Evolutionary conservation across 2,797 vertebrate species (phyloP).

Genomic region (Selene dorsalis): DNA sequence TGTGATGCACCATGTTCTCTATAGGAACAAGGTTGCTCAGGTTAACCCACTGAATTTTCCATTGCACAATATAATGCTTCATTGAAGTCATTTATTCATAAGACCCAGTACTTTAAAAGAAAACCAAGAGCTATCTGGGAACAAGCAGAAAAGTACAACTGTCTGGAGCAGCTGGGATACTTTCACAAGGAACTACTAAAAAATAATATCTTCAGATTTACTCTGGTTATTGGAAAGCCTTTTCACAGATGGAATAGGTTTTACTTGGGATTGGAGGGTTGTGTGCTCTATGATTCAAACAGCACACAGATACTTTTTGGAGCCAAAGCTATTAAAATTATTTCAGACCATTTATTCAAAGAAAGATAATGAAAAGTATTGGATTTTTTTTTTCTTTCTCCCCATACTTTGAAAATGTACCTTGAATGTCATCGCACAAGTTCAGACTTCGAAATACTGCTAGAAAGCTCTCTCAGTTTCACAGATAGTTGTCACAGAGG

Average conservation of each 20-base stretch:
- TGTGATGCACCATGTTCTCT: conserved; percentile 13
- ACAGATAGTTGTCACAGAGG: too few species aligned
- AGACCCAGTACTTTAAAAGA: conserved; percentile 37
- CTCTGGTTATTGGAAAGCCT: conserved; percentile 16
- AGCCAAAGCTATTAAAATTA: conserved; percentile 41
- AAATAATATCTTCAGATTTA: conserved; percentile 37
- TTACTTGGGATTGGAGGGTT: conserved; percentile 27
- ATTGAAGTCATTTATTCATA: conserved; percentile 55
- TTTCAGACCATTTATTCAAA: conserved; percentile 44
- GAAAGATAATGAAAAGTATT: conserved; percentile 16
- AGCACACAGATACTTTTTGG: not conserved
- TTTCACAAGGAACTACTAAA: conserved; percentile 36
- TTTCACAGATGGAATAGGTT: conserved; percentile 6
- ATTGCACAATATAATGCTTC: conserved; percentile 26
- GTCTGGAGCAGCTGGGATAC: conserved; percentile 43
- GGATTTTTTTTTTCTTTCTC: conserved; percentile 9
- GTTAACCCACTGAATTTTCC: conserved; percentile 35
- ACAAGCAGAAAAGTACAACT: conserved; percentile 41
- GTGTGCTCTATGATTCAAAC: conserved; percentile 13
- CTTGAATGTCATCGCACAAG: not conserved
- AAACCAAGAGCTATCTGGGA: conserved; percentile 30
- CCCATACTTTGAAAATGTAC: conserved; percentile 6
- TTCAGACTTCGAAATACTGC: not conserved
- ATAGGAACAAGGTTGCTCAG: conserved; percentile 25
- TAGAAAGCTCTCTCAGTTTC: conserved; percentile 13